phyloP scores from a whole-genome alignment of 1,140 invertebrate genomes.

The Neoseiulus cucumeris region DNA sequence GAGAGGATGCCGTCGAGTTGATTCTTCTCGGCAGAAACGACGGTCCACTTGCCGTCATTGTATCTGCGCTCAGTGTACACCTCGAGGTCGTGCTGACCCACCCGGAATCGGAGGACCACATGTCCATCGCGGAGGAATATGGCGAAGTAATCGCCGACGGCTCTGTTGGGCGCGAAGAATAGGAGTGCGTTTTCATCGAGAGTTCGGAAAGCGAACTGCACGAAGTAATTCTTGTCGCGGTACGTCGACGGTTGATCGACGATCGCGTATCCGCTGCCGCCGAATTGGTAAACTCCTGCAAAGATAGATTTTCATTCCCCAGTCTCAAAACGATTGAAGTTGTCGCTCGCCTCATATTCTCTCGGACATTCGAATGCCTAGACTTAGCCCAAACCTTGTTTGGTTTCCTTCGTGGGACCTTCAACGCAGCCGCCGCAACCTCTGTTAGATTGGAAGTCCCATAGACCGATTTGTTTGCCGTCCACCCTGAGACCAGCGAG shows the following conservation, averaged over 20 bases:
- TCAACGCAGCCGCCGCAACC: slow-evolving; percentile 45
- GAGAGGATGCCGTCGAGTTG: slow-evolving; percentile 18
- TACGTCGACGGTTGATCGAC: slow-evolving; percentile 40
- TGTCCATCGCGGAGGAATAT: slow-evolving; percentile 15
- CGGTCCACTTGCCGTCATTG: slow-evolving; percentile 58
- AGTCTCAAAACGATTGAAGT: no score
- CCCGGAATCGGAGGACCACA: slow-evolving; percentile 13
- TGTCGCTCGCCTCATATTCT: no score
- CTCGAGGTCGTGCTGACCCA: slow-evolving; percentile 26
- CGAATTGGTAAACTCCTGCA: slow-evolving; percentile 38
- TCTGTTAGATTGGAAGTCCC: slow-evolving; percentile 54
- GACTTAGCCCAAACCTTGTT: neutral
- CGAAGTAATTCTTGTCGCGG: slow-evolving; percentile 46
- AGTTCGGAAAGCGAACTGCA: slow-evolving; percentile 59
- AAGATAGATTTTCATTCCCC: no score
- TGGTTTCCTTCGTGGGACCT: slow-evolving; percentile 29
- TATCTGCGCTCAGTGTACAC: slow-evolving; percentile 47
- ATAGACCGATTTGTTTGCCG: slow-evolving; percentile 54
- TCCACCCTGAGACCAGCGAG: slow-evolving; percentile 55
- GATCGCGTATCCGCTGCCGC: slow-evolving; percentile 54
- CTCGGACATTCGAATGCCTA: no score
- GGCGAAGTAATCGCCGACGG: slow-evolving; percentile 27
- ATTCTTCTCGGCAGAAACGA: slow-evolving; percentile 39
- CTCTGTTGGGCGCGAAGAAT: slow-evolving; percentile 53
- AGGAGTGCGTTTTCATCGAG: slow-evolving; percentile 69